phyloP scores from a whole-genome alignment of 2,797 vertebrate species.

The Chelidonichthys spinosus region DNA sequence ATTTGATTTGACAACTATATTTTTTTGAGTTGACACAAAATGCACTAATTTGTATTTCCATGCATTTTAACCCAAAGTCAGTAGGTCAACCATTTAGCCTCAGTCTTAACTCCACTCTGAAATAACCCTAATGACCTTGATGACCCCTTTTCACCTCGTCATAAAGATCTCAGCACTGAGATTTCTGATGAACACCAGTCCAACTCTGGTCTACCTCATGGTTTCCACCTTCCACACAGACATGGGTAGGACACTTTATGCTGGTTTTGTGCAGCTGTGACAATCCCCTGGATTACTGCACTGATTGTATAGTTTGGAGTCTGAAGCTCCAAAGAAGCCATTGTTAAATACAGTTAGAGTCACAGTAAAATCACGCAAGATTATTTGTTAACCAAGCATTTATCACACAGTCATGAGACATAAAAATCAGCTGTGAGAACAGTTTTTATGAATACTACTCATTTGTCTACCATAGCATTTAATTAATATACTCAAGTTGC shows the following conservation, averaged over 20 bases:
- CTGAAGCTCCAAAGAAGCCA: not conserved
- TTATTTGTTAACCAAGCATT: not conserved
- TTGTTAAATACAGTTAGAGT: constrained; percentile 2
- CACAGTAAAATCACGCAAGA: not conserved
- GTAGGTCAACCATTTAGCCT: constrained; percentile 15
- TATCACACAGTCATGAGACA: not conserved
- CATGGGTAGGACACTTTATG: constrained; percentile 6
- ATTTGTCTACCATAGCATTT: too few species aligned
- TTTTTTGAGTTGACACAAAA: not conserved
- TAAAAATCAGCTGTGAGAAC: not conserved
- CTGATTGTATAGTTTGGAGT: constrained; percentile 1
- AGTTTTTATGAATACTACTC: not conserved
- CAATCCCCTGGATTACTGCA: constrained; percentile 2
- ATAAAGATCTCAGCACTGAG: constrained; percentile 66
- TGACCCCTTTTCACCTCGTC: constrained; percentile 64
- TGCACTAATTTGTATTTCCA: constrained; percentile 10
- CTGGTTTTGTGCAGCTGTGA: constrained; percentile 4
- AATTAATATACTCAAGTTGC: too few species aligned
- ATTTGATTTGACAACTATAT: not conserved
- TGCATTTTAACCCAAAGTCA: not conserved
- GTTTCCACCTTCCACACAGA: constrained; percentile 19
- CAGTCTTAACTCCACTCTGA: constrained; percentile 35
- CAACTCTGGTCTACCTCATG: constrained; percentile 55
- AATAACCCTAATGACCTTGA: constrained; percentile 56
- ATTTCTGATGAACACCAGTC: constrained; percentile 58